Percentiles rank a stretch among this genome's conserved stretches.
Evolutionary conservation across 2,113 vertebrate species (phyloP).

Genomic region (Sebastes fasciatus): DNA sequence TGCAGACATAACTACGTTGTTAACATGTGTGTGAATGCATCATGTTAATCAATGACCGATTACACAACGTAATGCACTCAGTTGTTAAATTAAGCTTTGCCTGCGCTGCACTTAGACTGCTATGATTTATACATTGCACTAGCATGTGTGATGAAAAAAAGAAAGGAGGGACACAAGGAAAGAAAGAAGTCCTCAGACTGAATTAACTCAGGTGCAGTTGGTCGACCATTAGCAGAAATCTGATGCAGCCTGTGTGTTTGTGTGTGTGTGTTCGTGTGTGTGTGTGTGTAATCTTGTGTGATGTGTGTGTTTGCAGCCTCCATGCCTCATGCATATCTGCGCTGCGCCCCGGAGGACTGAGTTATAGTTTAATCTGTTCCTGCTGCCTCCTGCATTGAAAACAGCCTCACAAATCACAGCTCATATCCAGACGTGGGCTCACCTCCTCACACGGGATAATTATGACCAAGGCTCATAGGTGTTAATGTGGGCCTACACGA

Average conservation of each 20-base stretch:
- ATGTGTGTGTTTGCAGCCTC: background rate
- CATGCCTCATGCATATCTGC: slow-evolving; percentile 42
- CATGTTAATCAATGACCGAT: slow-evolving; percentile 18
- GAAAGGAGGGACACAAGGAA: background rate
- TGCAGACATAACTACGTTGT: too few species aligned
- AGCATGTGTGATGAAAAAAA: background rate
- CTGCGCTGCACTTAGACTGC: slow-evolving; percentile 2
- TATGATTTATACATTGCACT: slow-evolving; percentile 24
- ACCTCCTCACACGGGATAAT: background rate
- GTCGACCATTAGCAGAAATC: background rate
- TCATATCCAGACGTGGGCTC: background rate
- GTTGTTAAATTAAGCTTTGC: background rate
- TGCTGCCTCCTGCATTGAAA: slow-evolving; percentile 52
- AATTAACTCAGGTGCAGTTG: slow-evolving; percentile 11
- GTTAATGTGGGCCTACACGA: background rate
- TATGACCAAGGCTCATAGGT: background rate
- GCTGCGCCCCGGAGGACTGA: slow-evolving; percentile 29
- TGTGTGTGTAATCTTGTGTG: background rate
- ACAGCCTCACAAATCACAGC: slow-evolving; percentile 56
- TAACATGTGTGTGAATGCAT: background rate
- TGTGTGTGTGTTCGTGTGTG: too few species aligned
- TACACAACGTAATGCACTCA: background rate
- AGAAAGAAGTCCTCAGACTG: background rate
- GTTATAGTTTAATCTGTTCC: slow-evolving; percentile 59
- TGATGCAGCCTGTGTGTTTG: background rate